phyloP scores from a whole-genome alignment of 1,140 invertebrate species.

The Araneus ventricosus region DNA sequence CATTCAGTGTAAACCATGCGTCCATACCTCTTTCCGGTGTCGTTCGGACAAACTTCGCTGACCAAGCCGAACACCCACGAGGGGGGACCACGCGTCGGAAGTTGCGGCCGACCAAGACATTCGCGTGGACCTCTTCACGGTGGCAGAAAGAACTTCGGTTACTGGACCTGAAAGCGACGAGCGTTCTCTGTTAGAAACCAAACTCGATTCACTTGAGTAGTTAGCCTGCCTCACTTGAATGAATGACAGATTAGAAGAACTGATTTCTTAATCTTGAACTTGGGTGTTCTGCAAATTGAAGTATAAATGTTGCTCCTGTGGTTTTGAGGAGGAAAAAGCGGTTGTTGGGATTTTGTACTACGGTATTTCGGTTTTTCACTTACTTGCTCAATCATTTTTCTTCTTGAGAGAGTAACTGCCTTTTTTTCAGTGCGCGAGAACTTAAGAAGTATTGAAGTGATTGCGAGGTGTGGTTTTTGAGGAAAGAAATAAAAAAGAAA shows the following conservation, averaged over 20 bases:
- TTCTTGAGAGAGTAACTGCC: no score
- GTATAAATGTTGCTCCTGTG: no score
- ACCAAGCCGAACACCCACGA: conserved; percentile 28
- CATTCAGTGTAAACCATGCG: conserved; percentile 46
- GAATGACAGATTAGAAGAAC: background rate
- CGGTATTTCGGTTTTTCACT: no score
- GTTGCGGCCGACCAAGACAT: conserved; percentile 26
- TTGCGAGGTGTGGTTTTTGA: no score
- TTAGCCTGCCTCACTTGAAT: background rate
- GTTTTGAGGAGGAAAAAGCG: no score
- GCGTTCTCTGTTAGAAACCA: background rate
- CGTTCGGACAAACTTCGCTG: conserved; percentile 34
- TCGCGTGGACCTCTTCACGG: background rate
- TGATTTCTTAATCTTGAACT: no score
- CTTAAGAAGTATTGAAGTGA: no score
- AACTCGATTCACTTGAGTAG: background rate
- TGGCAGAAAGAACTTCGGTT: background rate
- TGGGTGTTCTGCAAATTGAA: no score
- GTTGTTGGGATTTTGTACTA: no score
- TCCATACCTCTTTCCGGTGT: conserved; percentile 24
- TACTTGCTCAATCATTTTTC: no score
- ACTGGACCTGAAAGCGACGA: conserved; percentile 1
- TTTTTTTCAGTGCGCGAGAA: no score
- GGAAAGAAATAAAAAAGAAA: no score
- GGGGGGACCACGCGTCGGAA: conserved; percentile 37